phyloP scores from a whole-genome alignment of 2,888 invertebrate species.

The Netelia fuscicornis region DNA sequence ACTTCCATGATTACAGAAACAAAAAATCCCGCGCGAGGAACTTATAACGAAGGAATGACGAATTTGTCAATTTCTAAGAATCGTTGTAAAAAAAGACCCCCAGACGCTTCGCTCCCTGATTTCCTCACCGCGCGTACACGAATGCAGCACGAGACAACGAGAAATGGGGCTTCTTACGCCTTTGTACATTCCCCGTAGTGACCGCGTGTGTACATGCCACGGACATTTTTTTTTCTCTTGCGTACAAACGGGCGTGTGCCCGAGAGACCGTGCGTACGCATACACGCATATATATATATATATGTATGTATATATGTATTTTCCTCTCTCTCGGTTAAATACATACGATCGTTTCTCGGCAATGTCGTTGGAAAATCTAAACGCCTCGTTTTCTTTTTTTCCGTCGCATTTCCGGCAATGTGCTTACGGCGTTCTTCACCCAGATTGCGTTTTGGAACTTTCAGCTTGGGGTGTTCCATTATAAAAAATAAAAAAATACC shows the following conservation, averaged over 20 bases:
- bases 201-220: conserved; percentile 58
- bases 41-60: conserved; percentile 33
- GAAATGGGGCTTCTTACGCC: conserved; percentile 55
- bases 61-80: conserved; percentile 24
- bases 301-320: not conserved
- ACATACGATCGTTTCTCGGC: conserved; percentile 32
- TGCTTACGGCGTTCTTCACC: conserved; percentile 33
- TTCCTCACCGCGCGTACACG: conserved; percentile 3
- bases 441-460: conserved; percentile 13
- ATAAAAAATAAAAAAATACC: no score
- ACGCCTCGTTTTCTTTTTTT: conserved; percentile 32
- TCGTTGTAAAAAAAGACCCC: conserved; percentile 14
- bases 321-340: conserved; percentile 27
- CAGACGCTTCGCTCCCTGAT: conserved; percentile 17
- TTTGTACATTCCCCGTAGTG: conserved; percentile 53
- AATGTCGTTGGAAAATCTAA: conserved; percentile 52
- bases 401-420: conserved; percentile 45
- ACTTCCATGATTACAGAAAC: not conserved
- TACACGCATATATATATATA: not conserved
- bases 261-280: conserved; percentile 45
- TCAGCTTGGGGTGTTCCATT: conserved; percentile 1
- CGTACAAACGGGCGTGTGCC: conserved; percentile 61
- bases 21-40: not conserved
- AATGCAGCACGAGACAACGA: conserved; percentile 30
- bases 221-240: conserved; percentile 30